Base-by-base conservation (phyloP, 2,888 invertebrate species). In the Caenorhabditis imperialis region DNA sequence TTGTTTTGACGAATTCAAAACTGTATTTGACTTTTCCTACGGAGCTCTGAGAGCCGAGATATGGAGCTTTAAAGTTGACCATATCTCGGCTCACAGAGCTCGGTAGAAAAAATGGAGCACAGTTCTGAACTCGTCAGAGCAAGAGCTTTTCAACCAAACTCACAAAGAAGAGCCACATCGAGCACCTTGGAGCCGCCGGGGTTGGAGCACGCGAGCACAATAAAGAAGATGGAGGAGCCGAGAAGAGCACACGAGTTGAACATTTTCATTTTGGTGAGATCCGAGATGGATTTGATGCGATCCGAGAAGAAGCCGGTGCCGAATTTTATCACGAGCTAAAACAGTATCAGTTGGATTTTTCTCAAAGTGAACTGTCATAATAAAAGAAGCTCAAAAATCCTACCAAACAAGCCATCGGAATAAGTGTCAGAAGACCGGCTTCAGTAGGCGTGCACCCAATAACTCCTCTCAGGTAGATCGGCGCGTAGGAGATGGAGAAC, bases 211-310 rank as follows among this genome's bases (percentile, higher is more conserved):
- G 77, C 54, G 6, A 78, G 58, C 37, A 81, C 25, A 16, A 81
- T 78, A 48, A 84, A 81, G 44, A 83, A 81, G 14, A 81, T 55
- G 8, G 79, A 83, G 8, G 78, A 81, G n/a, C 84, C 84, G 18
- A 78, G 76, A 22, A 84, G 78, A 25, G 83, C 82, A n/a, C 80
- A 61, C 3, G 82, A 77, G 58, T 83, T 83, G 77, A 83, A 84
- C 48, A 84, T 74, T 33, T 81, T 77, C 51, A 81, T 70, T 54
- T 81, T 81, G 4, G 51, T 69, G 37, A 79, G 54, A 38, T 82
- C 82, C 10, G 74, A 74, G 12, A 82, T 75, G 5, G 73, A 77
- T 22, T 58, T 81, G 16, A 82, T 77, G 12, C 73, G 58, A 51
- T 82, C 81, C 10, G 81, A 81, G 22, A 81, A 58, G 47, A 81